Conservation (phyloP, 2,113 vertebrate species). For the Datnioides undecimradiatus region DNA sequence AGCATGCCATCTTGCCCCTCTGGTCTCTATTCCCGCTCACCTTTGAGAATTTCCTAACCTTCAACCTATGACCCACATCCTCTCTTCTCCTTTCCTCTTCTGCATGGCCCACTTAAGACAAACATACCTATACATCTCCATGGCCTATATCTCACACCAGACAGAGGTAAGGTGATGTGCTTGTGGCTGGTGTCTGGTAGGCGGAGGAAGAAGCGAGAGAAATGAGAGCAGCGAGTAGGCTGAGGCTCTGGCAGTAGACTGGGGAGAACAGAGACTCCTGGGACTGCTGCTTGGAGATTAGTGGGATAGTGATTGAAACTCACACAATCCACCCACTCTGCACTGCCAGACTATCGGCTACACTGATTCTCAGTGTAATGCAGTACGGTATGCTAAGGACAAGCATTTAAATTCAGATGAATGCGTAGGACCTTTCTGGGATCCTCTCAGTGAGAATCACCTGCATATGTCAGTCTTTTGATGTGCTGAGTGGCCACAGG, state of each 20-base stretch:
- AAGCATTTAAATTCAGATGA: conserved; percentile 25
- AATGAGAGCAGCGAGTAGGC: conserved; percentile 59
- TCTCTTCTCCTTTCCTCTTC: background rate
- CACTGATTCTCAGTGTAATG: background rate
- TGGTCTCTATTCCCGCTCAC: background rate
- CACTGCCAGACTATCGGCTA: conserved; percentile 20
- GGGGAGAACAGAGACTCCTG: conserved; percentile 59
- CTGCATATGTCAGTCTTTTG: conserved; percentile 5
- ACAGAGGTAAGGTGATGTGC: conserved; percentile 51
- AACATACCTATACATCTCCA: conserved; percentile 14
- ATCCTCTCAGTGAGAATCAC: conserved; percentile 37
- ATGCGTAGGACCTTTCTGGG: background rate
- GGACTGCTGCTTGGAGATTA: conserved; percentile 65
- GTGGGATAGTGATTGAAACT: conserved; percentile 65
- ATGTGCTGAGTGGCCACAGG: conserved; percentile 10
- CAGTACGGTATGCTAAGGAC: background rate
- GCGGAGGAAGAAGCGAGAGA: conserved; percentile 9
- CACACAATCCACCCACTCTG: conserved; percentile 58
- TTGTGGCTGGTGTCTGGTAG: conserved; percentile 39
- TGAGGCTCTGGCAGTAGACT: conserved; percentile 50
- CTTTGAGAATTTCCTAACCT: conserved; percentile 10
- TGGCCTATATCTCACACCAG: conserved; percentile 59
- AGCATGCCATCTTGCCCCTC: background rate
- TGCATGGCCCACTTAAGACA: conserved; percentile 61
- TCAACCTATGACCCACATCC: conserved; percentile 8